Conservation (phyloP, 2,888 invertebrate species). For the Campoplex nolae region DNA sequence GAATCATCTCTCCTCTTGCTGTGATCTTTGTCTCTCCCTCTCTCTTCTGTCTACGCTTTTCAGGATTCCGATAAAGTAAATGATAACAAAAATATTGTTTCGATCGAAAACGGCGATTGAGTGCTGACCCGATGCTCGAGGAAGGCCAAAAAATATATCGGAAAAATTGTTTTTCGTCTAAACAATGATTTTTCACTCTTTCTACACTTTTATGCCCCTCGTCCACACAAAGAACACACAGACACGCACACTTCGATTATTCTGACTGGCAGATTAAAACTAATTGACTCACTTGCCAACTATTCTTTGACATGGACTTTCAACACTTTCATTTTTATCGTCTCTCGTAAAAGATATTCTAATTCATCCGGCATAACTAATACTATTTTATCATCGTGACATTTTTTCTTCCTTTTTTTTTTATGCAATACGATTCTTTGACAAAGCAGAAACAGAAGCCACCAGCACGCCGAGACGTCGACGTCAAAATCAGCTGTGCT, state of each 20-base stretch:
- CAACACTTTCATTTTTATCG: not conserved
- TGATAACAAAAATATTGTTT: not conserved
- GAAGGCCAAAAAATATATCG: not conserved
- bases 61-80: not conserved
- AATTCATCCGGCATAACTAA: not conserved
- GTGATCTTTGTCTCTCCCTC: not conserved
- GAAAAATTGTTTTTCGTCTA: not conserved
- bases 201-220: not conserved
- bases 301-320: not conserved
- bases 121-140: conserved; percentile 1
- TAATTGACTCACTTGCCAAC: not conserved
- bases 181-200: conserved; percentile 7
- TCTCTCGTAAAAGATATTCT: not conserved
- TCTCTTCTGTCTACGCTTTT: not conserved
- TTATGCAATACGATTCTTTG: conserved; percentile 7
- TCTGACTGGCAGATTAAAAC: conserved; percentile 1
- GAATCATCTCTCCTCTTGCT: not conserved
- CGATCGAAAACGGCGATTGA: not conserved
- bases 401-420: not conserved
- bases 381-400: not conserved
- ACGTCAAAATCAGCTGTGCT: conserved; percentile 73
- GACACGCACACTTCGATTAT: not conserved
- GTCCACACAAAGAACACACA: conserved; percentile 14
- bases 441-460: conserved; percentile 10
- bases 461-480: conserved; percentile 52